Evolutionary conservation across 2,888 invertebrate genomes (phyloP).

Genomic region (Invenusta paracnida): DNA sequence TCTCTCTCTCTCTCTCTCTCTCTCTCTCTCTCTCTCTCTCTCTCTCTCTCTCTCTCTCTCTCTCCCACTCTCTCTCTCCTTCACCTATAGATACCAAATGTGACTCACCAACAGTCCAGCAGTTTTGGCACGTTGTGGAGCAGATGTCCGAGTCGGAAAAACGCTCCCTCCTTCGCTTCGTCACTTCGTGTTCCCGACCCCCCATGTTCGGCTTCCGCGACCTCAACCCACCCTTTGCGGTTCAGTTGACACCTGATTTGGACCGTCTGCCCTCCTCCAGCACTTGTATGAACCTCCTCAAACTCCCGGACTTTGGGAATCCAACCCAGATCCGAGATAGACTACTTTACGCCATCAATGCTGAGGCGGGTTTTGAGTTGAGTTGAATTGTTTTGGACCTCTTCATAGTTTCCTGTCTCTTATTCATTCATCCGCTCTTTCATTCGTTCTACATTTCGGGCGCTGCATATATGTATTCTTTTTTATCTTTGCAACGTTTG

Average conservation of each 20-base stretch:
- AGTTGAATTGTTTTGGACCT: background rate
- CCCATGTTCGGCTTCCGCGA: conserved; percentile 93
- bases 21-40: too few relatives aligned
- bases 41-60: conserved; percentile 12
- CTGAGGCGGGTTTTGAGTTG: conserved; percentile 84
- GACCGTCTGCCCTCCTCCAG: conserved; percentile 90
- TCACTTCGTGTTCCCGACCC: conserved; percentile 92
- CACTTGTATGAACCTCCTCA: conserved; percentile 94
- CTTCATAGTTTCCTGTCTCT: too few relatives aligned
- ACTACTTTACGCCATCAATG: conserved; percentile 83
- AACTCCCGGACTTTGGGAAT: conserved; percentile 81
- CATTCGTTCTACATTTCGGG: too few relatives aligned
- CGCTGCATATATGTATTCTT: too few relatives aligned
- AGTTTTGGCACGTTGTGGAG: conserved; percentile 83
- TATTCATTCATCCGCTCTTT: too few relatives aligned
- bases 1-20: too few relatives aligned
- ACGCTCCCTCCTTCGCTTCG: conserved; percentile 85
- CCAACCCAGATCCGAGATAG: conserved; percentile 74
- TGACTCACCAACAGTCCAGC: conserved; percentile 53
- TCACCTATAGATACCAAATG: conserved; percentile 41
- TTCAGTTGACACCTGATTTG: conserved; percentile 68
- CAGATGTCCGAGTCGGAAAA: conserved; percentile 72
- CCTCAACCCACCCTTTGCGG: conserved; percentile 88
- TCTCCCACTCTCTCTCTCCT: too few relatives aligned
- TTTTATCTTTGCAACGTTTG: too few relatives aligned